Conservation (phyloP, 1,140 invertebrate genomes). For the Nylanderia fulva region DNA sequence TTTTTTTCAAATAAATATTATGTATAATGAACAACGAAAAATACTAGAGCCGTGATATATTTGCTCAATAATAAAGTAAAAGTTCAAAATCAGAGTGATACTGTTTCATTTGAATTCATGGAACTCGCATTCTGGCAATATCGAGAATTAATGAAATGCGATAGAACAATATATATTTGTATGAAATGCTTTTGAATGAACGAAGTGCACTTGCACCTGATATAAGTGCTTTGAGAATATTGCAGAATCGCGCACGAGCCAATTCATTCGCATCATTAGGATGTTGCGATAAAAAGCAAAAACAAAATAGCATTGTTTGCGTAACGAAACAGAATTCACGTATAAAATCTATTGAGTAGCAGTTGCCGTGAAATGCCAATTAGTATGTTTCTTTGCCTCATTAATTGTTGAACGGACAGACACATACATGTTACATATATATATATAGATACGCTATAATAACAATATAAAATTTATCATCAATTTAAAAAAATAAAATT, state of each 20-base stretch:
- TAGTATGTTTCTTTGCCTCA: neutral
- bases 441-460: no score
- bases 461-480: slow-evolving; percentile 4
- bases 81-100: slow-evolving; percentile 61
- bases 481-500: neutral
- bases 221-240: slow-evolving; percentile 57
- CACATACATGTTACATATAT: neutral
- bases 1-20: neutral
- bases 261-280: slow-evolving; percentile 39
- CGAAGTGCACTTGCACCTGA: slow-evolving; percentile 41
- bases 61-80: slow-evolving; percentile 49
- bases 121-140: slow-evolving; percentile 32
- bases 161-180: slow-evolving; percentile 48
- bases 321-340: slow-evolving; percentile 5
- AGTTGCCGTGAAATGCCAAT: slow-evolving; percentile 14
- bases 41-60: slow-evolving; percentile 33
- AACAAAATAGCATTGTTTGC: slow-evolving; percentile 27
- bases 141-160: slow-evolving; percentile 67
- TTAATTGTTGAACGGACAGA: slow-evolving; percentile 1
- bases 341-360: neutral
- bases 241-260: slow-evolving; percentile 28
- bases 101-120: slow-evolving; percentile 23
- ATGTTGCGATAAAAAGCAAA: slow-evolving; percentile 23
- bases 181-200: slow-evolving; percentile 51
- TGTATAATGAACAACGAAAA: neutral